Base-by-base conservation (phyloP, 1,140 invertebrate genomes). In the Metaphire vulgaris region DNA sequence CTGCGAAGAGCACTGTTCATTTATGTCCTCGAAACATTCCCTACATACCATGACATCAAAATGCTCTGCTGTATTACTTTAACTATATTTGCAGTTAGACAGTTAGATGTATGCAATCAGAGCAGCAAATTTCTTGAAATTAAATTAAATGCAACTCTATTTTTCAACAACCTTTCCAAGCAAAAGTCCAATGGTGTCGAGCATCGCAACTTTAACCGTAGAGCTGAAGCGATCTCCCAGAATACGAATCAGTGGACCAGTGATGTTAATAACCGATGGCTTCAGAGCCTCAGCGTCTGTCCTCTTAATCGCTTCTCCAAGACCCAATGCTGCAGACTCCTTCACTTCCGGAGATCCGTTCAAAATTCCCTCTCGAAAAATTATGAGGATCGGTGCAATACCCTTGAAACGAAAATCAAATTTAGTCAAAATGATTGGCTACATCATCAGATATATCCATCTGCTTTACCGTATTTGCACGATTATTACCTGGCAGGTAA, bases 181-280 rank as follows among this genome's bases (percentile, higher is more conserved):
- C 28, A 99, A 88, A 72, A 94, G 89, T 0, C 94, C 93, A 28
- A 99, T 88, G 0, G 95, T 97, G 83, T 98, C 95, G 2, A 99
- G 87, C 15, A 99, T 94, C 32, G 97, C 95, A 0, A 95, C 93
- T 88, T 99, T 99, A 0, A 99, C 93, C 81, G 91, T 93, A 82
- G 92, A 91, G 78, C 91, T 92, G 84, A 97, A 98, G 70, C 97
- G 89, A 86, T 99, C 97, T 30, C 97, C 96, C 16, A 99, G 89
- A 83, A 99, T 97, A 81, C 97, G 90, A 87, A 99, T 99, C 21
- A 99, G 88, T 0, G 97, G 97, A 12, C 97, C 97, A 30, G 97
- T 98, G 79, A 99, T 96, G 82, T 96, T 92, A 34, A 99, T 92
- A 0, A 99, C 95, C 69, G 95, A 97, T 1, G 95, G 92, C 85